phyloP scores from a whole-genome alignment of 2,888 invertebrate species.

The Antheraea yamamai region DNA sequence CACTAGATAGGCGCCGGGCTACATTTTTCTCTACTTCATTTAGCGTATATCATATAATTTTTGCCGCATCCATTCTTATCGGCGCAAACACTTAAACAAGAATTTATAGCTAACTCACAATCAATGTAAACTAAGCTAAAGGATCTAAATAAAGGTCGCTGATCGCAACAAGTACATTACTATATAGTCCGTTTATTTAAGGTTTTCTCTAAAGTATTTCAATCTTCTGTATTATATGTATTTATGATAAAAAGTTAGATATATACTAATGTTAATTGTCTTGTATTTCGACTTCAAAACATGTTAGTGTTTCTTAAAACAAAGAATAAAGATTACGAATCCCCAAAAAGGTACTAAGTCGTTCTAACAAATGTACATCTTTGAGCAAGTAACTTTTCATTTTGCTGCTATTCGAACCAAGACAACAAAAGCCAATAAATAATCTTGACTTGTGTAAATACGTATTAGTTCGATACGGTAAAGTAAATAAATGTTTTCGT shows the following conservation, averaged over 20 bases:
- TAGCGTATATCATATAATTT: no score
- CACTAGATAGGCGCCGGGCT: no score
- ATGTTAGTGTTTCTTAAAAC: background rate
- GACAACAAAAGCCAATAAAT: background rate
- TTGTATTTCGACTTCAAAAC: background rate
- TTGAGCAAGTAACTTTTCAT: background rate
- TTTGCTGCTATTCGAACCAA: background rate
- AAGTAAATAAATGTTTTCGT: background rate
- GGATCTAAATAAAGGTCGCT: no score
- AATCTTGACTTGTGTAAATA: constrained; percentile 2
- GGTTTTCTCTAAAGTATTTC: background rate
- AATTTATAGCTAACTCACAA: no score
- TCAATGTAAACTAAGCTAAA: no score
- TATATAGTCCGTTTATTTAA: no score
- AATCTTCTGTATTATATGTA: background rate
- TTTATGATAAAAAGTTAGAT: background rate
- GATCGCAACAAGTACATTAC: no score
- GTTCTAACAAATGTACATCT: background rate
- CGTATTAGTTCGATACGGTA: background rate
- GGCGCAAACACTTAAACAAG: no score
- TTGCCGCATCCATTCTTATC: no score
- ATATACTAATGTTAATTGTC: background rate
- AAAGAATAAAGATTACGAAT: background rate
- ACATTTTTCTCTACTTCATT: no score
- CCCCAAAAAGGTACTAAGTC: background rate